Evolutionary conservation across 2,113 vertebrate genomes (phyloP).

Genomic region (Apodemus speciosus): DNA sequence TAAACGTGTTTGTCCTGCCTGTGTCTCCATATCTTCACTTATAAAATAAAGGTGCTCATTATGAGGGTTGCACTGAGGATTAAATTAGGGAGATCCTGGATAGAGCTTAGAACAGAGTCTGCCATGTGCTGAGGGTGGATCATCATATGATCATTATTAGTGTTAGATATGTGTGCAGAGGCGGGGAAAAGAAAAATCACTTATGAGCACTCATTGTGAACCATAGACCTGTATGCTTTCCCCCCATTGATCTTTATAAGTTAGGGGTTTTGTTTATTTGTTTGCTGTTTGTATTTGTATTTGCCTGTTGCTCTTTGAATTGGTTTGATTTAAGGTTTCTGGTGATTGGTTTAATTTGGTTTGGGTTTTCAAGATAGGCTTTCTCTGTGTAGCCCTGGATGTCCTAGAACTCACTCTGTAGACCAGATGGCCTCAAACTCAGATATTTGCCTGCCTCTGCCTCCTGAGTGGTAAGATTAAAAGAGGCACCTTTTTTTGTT

Average conservation of each 20-base stretch:
- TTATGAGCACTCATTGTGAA: not conserved
- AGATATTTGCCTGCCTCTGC: not conserved
- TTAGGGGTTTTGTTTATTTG: not conserved
- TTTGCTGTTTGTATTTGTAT: not conserved
- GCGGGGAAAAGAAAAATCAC: not conserved
- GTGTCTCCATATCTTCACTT: not conserved
- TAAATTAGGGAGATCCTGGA: not conserved
- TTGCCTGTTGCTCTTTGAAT: not conserved
- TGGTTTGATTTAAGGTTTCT: not conserved
- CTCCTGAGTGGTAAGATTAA: not conserved
- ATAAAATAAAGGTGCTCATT: slow-evolving; percentile 16
- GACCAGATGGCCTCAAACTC: not conserved
- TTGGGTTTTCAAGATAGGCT: not conserved
- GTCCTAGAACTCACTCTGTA: not conserved
- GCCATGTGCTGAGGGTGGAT: not conserved
- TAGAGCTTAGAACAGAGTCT: not conserved
- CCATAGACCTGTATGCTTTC: not conserved
- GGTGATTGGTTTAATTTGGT: not conserved
- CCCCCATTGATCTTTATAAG: not conserved
- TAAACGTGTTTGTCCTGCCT: not conserved
- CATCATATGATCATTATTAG: not conserved
- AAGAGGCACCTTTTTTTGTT: not conserved
- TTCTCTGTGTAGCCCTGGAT: not conserved
- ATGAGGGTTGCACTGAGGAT: not conserved
- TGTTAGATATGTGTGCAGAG: not conserved